phyloP scores from a whole-genome alignment of 2,113 vertebrate species.

The Dolichallabes microphthalmus region DNA sequence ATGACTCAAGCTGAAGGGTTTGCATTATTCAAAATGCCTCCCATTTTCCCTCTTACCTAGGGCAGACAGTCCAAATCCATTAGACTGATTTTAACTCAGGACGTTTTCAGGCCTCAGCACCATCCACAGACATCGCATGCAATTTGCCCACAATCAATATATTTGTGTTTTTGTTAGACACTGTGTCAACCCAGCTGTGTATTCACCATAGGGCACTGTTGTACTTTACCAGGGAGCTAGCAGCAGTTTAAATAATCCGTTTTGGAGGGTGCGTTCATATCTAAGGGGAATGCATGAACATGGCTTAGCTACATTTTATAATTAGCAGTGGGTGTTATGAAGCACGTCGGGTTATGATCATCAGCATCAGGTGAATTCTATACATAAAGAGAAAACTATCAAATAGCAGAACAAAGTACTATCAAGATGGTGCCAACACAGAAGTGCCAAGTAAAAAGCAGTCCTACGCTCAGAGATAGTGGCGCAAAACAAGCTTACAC shows the following conservation, averaged over 20 bases:
- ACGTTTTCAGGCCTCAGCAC: constrained; percentile 12
- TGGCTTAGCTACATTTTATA: constrained; percentile 48
- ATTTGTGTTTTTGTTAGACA: constrained; percentile 35
- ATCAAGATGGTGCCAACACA: constrained; percentile 16
- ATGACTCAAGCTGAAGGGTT: constrained; percentile 6
- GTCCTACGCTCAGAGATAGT: not conserved
- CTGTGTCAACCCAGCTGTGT: constrained; percentile 16
- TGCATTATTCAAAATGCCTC: constrained; percentile 43
- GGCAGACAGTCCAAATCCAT: constrained; percentile 29
- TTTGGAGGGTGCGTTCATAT: constrained; percentile 24
- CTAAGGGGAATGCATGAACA: constrained; percentile 45
- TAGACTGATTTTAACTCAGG: constrained; percentile 17
- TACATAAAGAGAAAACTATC: constrained; percentile 28
- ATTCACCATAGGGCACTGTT: constrained; percentile 14
- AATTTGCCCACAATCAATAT: constrained; percentile 42
- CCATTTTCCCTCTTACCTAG: not conserved
- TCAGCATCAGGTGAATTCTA: constrained; percentile 34
- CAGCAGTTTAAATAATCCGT: constrained; percentile 20
- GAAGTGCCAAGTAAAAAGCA: constrained; percentile 20
- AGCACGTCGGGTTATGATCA: constrained; percentile 28
- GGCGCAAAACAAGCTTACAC: not conserved
- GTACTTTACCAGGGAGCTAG: constrained; percentile 1
- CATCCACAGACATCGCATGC: constrained; percentile 4
- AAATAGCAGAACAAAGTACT: constrained; percentile 25
- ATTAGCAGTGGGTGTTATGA: constrained; percentile 48